Conservation (phyloP, 2,888 invertebrate genomes). For the Pristionchus entomophagus region DNA sequence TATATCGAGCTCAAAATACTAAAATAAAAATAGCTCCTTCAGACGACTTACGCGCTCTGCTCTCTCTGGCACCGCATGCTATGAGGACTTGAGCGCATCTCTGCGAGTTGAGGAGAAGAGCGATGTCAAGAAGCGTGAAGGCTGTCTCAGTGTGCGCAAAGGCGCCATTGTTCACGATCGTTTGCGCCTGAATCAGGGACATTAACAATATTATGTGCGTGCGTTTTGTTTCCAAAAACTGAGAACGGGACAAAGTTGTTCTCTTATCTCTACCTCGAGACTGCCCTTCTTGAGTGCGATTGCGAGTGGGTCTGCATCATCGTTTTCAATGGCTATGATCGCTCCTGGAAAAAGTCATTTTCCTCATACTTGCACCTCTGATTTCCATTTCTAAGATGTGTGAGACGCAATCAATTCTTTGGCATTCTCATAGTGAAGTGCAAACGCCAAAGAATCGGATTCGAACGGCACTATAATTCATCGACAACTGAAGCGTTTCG, state of each 20-base stretch:
- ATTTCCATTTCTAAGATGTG: no score
- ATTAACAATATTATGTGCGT: not conserved
- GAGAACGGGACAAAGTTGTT: no score
- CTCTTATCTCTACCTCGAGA: constrained; percentile 83
- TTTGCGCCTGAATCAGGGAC: not conserved
- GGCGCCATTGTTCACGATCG: not conserved
- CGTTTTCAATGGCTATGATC: constrained; percentile 95
- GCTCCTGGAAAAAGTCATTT: no score
- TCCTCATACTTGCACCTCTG: no score
- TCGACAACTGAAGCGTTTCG: not conserved
- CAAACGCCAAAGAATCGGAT: no score
- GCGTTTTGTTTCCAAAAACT: no score
- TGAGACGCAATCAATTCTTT: no score
- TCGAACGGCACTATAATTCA: no score
- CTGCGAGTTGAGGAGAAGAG: constrained; percentile 90
- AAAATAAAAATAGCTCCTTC: not conserved
- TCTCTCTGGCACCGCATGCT: constrained; percentile 80
- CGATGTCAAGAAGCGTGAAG: constrained; percentile 91
- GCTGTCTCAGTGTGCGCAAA: constrained; percentile 64
- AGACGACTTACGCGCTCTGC: constrained; percentile 75
- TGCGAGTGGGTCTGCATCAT: constrained; percentile 91
- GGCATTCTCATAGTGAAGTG: no score
- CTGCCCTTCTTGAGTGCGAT: constrained; percentile 92
- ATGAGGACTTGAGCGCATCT: constrained; percentile 91
- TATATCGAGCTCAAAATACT: no score